Base-by-base conservation (phyloP, 1,140 invertebrate genomes). In the Tyrophagus putrescentiae region DNA sequence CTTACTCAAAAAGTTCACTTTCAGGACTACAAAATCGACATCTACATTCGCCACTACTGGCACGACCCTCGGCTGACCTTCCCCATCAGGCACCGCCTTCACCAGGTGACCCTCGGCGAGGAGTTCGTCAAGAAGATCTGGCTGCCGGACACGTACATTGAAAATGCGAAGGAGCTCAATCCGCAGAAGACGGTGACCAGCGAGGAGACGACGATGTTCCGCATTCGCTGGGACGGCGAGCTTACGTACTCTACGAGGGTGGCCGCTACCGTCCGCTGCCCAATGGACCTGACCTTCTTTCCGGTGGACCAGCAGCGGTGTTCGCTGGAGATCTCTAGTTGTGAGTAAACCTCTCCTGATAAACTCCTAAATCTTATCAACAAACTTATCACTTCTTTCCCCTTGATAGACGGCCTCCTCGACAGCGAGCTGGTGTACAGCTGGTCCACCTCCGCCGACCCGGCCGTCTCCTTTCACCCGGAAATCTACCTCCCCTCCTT, bases 171-270 rank as follows among this genome's bases (percentile, higher is more conserved):
- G 21, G 21, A 21, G 9, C 21, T 21, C 9, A 7, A 18, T 27
- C 7, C 28, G 11, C 45, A 50, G 21, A 6, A 18, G 21, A 90
- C 90, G 86, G 88, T 21, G 9, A 6, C 45, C 21, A 9, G 18
- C 7, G 45, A 50, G 28, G 7, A 7, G 28, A 50, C 7, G 18
- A 50, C 45, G 9, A 18, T 50, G 7, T 50, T 50, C 9, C 7
- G 45, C 9, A 50, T 50, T 21, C 21, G 28, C 21, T 18, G 7
- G 7, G 28, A 50, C 28, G 45, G 45, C 28, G 45, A 50, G 11
- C 21, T 50, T 39, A 39, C 21, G 13, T 39, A 39, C 52, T 64
- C 11, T 64, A 62, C 31, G 52, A 73, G 71, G 60, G 64, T 73
- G 42, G 73, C 71, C 11, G 69, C 73, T 9, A 72, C 71, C 1